Evolutionary conservation across 2,888 invertebrate genomes (phyloP).

Genomic region (Stenolophus ochropezus): DNA sequence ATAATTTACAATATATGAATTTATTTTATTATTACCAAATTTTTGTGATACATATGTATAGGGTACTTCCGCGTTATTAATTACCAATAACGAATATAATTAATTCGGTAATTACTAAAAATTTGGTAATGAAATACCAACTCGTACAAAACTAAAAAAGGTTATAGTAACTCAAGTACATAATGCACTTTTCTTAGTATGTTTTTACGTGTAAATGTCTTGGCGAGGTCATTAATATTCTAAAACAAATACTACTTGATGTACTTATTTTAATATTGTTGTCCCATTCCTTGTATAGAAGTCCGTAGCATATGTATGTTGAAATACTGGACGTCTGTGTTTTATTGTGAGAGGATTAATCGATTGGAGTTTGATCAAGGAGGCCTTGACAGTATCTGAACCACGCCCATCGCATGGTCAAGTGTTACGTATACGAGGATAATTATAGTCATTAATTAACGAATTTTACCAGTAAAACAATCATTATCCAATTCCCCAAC

Average conservation of each 20-base stretch:
- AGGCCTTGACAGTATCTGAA: slow-evolving; percentile 36
- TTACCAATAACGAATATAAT: not conserved
- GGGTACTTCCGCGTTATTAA: not conserved
- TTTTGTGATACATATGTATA: too few species aligned
- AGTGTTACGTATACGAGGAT: slow-evolving; percentile 42
- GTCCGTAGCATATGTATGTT: not conserved
- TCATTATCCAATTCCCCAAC: slow-evolving; percentile 40
- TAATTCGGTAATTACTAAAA: not conserved
- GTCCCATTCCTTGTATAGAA: not conserved
- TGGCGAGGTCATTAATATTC: not conserved
- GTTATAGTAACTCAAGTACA: not conserved
- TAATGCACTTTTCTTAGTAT: not conserved
- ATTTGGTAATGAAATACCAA: not conserved
- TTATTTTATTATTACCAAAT: too few species aligned
- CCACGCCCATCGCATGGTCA: slow-evolving; percentile 39
- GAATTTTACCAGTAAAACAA: slow-evolving; percentile 50
- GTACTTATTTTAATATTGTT: not conserved
- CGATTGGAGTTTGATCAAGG: slow-evolving; percentile 25
- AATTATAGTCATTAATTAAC: slow-evolving; percentile 53
- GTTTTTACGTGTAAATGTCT: not conserved
- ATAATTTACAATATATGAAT: too few species aligned
- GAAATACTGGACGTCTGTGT: not conserved
- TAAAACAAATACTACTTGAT: not conserved
- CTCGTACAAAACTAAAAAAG: not conserved
- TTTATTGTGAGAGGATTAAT: slow-evolving; percentile 41